Base-by-base conservation (phyloP, 2,113 vertebrate genomes). In the Amia ocellicauda region DNA sequence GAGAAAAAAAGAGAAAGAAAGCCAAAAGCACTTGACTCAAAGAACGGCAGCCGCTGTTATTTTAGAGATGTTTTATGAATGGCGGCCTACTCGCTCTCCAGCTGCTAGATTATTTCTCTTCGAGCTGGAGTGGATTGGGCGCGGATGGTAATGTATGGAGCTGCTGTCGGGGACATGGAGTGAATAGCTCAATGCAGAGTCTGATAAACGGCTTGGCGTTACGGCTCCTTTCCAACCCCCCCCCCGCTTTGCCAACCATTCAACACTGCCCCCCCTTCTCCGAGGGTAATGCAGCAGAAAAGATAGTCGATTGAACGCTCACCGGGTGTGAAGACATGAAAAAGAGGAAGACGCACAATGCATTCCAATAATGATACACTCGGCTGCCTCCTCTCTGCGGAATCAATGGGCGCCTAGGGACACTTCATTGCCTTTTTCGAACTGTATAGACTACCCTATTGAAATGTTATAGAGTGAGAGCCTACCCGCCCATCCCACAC, bases 281-380 rank as follows among this genome's bases (percentile, higher is more conserved):
- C 54, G 47, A 67, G 64, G 67, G 60, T 64, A 64, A 72, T 64
- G 62, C 67, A 55, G 66, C 58, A 52, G 67, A 72, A 69, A 63
- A 67, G 31, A 52, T 29, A 65, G 71, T 69, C 71, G 67, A 71
- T 73, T 63, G 57, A 62, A 20, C 51, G 49, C 65, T 66, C 59
- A 47, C 50, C 42, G 68, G 71, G 53, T 51, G 71, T 61, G 51
- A 69, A 69, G 71, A 62, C 65, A 60, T 62, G 61, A 69, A 75
- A 63, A 63, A 45, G 50, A 56, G 53, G 31, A 31, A 74, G 67
- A 70, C 67, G 64, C 36, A 64, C 68, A 68, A 1, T 19, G 65
- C 59, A 78, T 36, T 78, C 10, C 75, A 60, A 40, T 83, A 79
- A 73, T 78, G 47, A 72, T 78, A 80, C 80, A 81, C 70, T 52